A percentile compares a stretch with the other conserved stretches of the same genome.
These are phyloP conservation scores for Coranthus polyacanthus DNA, from an alignment of 2,797 vertebrate genomes.

Conservation along the genomic window DNA sequence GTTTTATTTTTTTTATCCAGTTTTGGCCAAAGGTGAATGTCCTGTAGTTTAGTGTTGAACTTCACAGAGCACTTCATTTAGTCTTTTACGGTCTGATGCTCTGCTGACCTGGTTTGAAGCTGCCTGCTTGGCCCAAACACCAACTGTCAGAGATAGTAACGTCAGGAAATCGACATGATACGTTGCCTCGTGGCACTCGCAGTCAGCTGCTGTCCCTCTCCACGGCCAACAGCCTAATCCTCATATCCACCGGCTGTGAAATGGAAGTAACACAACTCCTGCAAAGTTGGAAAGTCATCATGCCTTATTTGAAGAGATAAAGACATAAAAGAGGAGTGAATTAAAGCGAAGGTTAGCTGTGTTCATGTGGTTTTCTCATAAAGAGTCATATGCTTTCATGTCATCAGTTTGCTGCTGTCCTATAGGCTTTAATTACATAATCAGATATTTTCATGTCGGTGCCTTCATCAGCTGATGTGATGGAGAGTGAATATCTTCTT, in stretches of 20 bases:
- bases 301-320: not conserved
- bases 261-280: no score
- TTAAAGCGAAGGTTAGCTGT: no score
- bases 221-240: not conserved
- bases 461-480: no score
- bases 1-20: not conserved
- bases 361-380: no score
- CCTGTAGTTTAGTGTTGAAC: not conserved
- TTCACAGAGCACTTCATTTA: slow-evolving; percentile 8
- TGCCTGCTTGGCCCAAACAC: not conserved
- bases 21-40: not conserved
- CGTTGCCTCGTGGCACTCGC: not conserved
- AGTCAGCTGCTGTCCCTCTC: not conserved
- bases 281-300: not conserved
- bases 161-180: not conserved
- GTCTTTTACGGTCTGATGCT: not conserved
- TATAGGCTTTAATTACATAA: no score
- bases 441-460: no score
- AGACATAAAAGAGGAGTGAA: no score
- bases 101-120: slow-evolving; percentile 24
- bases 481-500: no score
- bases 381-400: no score
- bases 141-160: slow-evolving; percentile 4
- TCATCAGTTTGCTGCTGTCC: no score
- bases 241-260: not conserved